Conservation (phyloP, 2,888 invertebrate genomes). For the Nycteola revayana region DNA sequence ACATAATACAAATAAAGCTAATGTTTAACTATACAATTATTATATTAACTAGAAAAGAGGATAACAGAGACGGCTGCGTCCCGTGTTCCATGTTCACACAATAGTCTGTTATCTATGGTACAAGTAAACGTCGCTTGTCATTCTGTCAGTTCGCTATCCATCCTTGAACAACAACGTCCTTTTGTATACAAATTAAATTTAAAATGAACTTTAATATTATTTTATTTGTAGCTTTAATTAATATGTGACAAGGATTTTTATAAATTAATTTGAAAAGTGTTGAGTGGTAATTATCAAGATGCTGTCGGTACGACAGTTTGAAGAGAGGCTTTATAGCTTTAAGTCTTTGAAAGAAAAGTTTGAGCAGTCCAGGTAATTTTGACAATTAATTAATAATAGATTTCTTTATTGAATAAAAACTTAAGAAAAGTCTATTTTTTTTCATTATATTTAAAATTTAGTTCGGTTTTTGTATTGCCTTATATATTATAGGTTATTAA, state of each 20-base stretch:
- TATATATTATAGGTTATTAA: too few species aligned
- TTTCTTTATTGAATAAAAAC: too few species aligned
- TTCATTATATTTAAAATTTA: not conserved
- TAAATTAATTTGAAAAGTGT: not conserved
- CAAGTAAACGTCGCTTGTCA: not conserved
- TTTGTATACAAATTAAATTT: not conserved
- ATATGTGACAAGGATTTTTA: slow-evolving; percentile 14
- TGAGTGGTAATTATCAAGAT: slow-evolving; percentile 36
- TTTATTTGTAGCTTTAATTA: not conserved
- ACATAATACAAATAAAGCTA: too few species aligned
- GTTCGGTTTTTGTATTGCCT: not conserved
- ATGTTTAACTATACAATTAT: too few species aligned
- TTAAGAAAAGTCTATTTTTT: not conserved
- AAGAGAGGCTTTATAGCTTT: slow-evolving; percentile 66
- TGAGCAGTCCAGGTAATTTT: slow-evolving; percentile 67
- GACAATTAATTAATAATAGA: not conserved
- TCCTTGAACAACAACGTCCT: not conserved
- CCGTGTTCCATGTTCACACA: not conserved
- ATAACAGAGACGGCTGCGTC: not conserved
- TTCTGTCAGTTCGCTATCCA: not conserved
- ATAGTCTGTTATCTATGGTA: not conserved
- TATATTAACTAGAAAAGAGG: not conserved
- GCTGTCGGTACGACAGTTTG: slow-evolving; percentile 56
- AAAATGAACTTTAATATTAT: not conserved
- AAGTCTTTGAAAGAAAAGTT: slow-evolving; percentile 68